Conservation (phyloP, 1,140 invertebrate genomes). For the Drosophila ambigua region DNA sequence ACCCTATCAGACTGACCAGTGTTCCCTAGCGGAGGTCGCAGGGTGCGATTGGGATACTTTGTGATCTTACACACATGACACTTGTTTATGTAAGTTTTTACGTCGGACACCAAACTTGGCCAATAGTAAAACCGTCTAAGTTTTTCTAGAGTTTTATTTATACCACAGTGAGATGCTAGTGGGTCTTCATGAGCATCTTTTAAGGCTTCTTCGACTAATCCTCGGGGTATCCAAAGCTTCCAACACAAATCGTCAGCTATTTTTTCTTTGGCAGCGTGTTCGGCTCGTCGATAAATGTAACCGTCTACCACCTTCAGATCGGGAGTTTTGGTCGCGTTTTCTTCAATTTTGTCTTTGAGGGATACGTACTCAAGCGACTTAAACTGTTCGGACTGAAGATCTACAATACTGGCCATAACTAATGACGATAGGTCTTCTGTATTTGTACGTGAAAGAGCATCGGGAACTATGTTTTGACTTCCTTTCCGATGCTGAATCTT, state of each 20-base stretch:
- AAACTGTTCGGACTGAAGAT: background rate
- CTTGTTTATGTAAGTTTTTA: background rate
- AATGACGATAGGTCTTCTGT: slow-evolving; percentile 9
- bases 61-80: too few species aligned
- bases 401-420: background rate
- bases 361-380: background rate
- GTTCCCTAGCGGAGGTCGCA: too few species aligned
- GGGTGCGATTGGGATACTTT: too few species aligned
- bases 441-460: slow-evolving; percentile 11
- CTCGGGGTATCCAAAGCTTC: slow-evolving; percentile 7
- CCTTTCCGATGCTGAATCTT: slow-evolving; percentile 5
- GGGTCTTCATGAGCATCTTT: background rate
- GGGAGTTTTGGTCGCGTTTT: background rate
- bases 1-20: too few species aligned
- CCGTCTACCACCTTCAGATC: slow-evolving; percentile 5
- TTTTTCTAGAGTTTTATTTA: slow-evolving; percentile 6
- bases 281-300: slow-evolving; percentile 1
- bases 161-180: background rate
- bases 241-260: slow-evolving; percentile 7
- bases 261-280: slow-evolving; percentile 3
- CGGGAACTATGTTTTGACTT: slow-evolving; percentile 6
- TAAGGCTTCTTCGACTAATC: slow-evolving; percentile 3
- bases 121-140: slow-evolving; percentile 9
- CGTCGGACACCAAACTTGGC: slow-evolving; percentile 7
- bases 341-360: background rate